These are phyloP conservation scores for Cotesia vestalis DNA, from an alignment of 1,140 invertebrate species.

Conservation along the genomic window DNA sequence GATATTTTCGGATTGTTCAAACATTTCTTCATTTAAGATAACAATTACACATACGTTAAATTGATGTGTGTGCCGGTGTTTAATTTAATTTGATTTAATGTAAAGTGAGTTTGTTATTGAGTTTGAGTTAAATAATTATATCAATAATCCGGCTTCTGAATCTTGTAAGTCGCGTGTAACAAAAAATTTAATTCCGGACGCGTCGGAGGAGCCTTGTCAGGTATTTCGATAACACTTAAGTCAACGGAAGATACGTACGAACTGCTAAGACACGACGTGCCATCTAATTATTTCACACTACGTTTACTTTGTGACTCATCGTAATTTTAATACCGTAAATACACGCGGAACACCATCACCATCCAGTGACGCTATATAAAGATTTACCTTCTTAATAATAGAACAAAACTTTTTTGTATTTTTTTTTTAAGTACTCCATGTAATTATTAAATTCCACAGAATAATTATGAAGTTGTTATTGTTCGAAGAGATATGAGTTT, in stretches of 20 bases:
- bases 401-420: no score
- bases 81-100: no score
- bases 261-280: constrained; percentile 4
- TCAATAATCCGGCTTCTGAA: neutral
- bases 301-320: constrained; percentile 11
- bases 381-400: no score
- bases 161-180: neutral
- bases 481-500: no score
- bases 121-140: neutral
- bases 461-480: no score
- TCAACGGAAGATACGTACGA: constrained; percentile 1
- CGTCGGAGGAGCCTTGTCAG: neutral
- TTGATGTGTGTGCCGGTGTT: no score
- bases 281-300: constrained; percentile 5
- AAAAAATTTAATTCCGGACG: neutral
- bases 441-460: no score
- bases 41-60: no score
- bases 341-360: neutral
- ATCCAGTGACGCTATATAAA: neutral
- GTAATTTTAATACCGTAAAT: neutral
- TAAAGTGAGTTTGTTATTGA: no score
- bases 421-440: no score
- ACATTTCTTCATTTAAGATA: no score
- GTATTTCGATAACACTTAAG: constrained; percentile 6
- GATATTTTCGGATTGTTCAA: no score